Conservation (phyloP, 2,797 vertebrate genomes). For the Esox masquinongy region DNA sequence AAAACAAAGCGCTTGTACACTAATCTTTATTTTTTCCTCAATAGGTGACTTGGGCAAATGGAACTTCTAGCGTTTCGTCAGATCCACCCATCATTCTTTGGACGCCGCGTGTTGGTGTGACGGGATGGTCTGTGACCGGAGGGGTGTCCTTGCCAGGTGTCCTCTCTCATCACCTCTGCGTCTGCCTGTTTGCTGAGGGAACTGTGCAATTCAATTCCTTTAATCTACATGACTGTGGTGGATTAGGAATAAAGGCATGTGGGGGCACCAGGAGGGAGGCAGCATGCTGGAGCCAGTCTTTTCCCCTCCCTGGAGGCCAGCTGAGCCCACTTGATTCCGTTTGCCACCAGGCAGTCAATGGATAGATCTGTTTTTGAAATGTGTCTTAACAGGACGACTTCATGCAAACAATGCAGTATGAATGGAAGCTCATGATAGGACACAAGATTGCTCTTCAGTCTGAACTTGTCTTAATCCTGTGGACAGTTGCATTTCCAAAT, state of each 20-base stretch:
- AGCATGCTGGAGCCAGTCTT: conserved; percentile 73
- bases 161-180: conserved; percentile 75
- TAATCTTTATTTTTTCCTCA: neutral
- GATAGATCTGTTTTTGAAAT: conserved; percentile 34
- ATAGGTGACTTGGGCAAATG: conserved; percentile 2
- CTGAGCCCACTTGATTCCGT: neutral
- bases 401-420: conserved; percentile 16
- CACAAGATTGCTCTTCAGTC: neutral
- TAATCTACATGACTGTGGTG: conserved; percentile 78
- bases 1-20: conserved; percentile 45
- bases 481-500: neutral
- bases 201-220: conserved; percentile 77
- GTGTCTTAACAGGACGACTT: conserved; percentile 27
- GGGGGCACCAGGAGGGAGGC: conserved; percentile 45
- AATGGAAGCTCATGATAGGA: neutral
- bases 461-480: conserved; percentile 1
- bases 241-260: conserved; percentile 75
- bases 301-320: neutral
- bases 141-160: conserved; percentile 54
- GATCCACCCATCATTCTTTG: conserved; percentile 52
- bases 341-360: conserved; percentile 16
- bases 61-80: conserved; percentile 26
- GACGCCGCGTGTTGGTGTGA: neutral
- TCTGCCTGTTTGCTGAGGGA: conserved; percentile 34
- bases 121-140: conserved; percentile 20